Percentiles rank a stretch among this genome's conserved stretches.
Evolutionary conservation across 2,888 invertebrate species (phyloP).

Genomic region (Chaitophorus viminalis): DNA sequence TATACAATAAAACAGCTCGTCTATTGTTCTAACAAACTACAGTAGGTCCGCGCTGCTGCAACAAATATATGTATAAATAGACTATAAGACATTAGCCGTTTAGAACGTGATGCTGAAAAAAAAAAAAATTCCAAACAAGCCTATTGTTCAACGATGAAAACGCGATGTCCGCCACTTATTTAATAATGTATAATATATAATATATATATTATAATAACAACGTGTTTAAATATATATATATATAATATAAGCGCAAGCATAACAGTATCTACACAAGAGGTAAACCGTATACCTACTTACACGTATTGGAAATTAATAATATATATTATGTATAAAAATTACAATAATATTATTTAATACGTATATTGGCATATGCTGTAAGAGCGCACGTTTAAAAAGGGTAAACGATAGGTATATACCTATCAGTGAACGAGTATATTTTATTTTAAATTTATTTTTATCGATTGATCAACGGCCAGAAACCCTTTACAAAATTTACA

Average conservation of each 20-base stretch:
- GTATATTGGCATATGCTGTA: no score
- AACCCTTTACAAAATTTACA: no score
- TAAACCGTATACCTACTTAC: not conserved
- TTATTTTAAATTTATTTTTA: no score
- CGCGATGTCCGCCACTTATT: conserved; percentile 16
- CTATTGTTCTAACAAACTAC: conserved; percentile 49
- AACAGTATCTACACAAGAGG: conserved; percentile 7
- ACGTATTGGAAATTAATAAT: not conserved
- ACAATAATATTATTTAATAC: no score
- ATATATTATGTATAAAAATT: no score
- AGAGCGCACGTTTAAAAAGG: no score
- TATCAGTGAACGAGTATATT: no score
- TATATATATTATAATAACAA: not conserved
- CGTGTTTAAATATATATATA: not conserved
- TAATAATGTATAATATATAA: no score
- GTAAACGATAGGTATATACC: no score
- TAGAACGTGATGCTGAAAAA: not conserved
- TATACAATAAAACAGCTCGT: conserved; percentile 23
- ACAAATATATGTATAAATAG: not conserved
- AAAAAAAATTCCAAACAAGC: conserved; percentile 42
- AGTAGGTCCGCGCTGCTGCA: not conserved
- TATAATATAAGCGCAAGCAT: not conserved
- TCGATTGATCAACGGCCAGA: no score
- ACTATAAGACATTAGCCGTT: conserved; percentile 24
- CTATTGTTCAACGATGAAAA: conserved; percentile 41